A percentile compares a stretch with the other conserved stretches of the same genome.
These are phyloP conservation scores for Sinella curviseta DNA, from an alignment of 1,140 invertebrate species.

Conservation along the genomic window DNA sequence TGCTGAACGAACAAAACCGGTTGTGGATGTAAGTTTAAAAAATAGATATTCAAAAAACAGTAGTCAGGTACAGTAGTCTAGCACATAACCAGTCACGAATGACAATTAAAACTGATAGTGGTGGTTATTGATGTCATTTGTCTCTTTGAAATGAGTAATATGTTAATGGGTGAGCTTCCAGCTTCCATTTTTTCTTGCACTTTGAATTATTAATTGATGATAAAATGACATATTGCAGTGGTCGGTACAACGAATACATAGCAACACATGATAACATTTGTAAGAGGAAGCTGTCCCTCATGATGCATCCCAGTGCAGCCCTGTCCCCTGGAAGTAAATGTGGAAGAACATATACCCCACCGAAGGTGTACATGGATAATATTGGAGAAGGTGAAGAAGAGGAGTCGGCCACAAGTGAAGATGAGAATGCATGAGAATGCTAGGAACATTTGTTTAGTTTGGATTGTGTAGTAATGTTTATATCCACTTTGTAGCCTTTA, in stretches of 20 bases:
- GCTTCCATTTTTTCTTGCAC: neutral
- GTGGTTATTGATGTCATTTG: neutral
- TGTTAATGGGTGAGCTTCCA: neutral
- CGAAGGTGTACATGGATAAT: neutral
- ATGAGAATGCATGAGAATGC: too few species aligned
- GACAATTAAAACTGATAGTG: neutral
- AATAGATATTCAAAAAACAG: too few species aligned
- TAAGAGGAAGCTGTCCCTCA: neutral
- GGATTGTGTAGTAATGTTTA: too few species aligned
- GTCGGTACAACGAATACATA: neutral
- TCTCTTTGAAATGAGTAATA: neutral
- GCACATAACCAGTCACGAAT: too few species aligned
- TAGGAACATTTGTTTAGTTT: too few species aligned
- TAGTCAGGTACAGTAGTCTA: too few species aligned
- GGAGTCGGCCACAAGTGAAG: too few species aligned
- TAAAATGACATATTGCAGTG: too few species aligned
- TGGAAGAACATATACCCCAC: neutral
- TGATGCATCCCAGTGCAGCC: neutral
- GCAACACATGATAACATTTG: neutral
- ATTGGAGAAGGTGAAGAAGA: neutral
- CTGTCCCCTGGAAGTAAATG: neutral
- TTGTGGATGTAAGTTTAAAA: neutral
- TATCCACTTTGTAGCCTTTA: too few species aligned
- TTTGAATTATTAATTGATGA: too few species aligned
- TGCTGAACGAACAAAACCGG: neutral